Percentiles rank a stretch among this genome's conserved stretches.
These are phyloP conservation scores for Moxostoma hubbsi DNA, from an alignment of 2,797 vertebrate species.

Conservation along the genomic window DNA sequence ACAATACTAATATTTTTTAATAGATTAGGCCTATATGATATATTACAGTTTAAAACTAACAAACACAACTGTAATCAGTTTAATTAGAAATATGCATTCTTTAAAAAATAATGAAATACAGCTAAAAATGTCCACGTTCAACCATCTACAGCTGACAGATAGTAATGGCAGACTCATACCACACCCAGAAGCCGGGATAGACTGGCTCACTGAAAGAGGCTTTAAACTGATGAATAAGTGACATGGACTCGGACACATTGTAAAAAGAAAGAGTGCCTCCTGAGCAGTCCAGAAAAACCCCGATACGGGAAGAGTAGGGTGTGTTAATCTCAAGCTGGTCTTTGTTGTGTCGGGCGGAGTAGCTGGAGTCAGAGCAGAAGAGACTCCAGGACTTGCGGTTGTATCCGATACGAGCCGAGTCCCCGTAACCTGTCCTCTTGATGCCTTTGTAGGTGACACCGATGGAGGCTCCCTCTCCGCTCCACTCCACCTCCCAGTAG, in stretches of 20 bases:
- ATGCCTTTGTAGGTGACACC: constrained; percentile 81
- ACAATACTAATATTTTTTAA: background rate
- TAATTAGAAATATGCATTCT: background rate
- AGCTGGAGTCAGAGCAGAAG: constrained; percentile 83
- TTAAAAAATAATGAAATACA: background rate
- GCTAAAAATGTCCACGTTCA: background rate
- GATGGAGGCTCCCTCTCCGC: constrained; percentile 79
- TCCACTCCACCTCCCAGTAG: constrained; percentile 87
- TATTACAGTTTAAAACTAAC: background rate
- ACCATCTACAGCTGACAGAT: constrained; percentile 68
- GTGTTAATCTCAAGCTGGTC: constrained; percentile 77
- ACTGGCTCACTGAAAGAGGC: constrained; percentile 78
- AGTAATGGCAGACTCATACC: constrained; percentile 81
- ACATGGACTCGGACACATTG: constrained; percentile 77
- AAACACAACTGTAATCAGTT: background rate
- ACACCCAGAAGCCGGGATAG: constrained; percentile 83
- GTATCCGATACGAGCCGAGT: constrained; percentile 80
- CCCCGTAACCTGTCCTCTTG: constrained; percentile 79
- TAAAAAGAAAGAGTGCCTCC: constrained; percentile 81
- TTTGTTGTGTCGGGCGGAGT: constrained; percentile 82
- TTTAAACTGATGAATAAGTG: constrained; percentile 83
- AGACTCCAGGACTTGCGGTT: constrained; percentile 85
- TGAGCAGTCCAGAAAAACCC: constrained; percentile 80
- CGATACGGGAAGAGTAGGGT: constrained; percentile 81
- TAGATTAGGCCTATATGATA: background rate